phyloP scores from a whole-genome alignment of 1,140 invertebrate genomes.

The Meloidogyne floridensis region DNA sequence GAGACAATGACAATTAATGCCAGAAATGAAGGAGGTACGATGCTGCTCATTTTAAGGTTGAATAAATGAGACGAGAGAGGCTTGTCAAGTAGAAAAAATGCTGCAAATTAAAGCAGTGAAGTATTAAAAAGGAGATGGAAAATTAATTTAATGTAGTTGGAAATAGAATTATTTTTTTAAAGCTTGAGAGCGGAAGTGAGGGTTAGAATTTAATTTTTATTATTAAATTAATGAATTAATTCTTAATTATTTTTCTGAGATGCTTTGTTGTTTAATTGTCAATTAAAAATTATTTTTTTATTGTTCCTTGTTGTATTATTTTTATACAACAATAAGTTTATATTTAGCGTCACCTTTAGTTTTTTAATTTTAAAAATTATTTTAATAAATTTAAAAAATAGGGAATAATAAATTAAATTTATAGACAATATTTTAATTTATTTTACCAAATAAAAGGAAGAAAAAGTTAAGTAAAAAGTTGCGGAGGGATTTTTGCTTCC shows the following conservation, averaged over 20 bases:
- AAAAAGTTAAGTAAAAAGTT: background rate
- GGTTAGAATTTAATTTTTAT: background rate
- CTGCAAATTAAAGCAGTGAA: conserved; percentile 3
- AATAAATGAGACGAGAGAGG: background rate
- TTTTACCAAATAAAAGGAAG: background rate
- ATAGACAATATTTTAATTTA: background rate
- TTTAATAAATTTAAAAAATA: background rate
- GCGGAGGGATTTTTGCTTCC: background rate
- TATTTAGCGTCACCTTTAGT: too few relatives aligned
- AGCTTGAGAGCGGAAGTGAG: background rate
- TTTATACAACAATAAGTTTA: too few relatives aligned
- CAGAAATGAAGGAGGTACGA: background rate
- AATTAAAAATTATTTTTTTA: too few relatives aligned
- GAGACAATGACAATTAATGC: background rate
- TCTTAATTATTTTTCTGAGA: too few relatives aligned
- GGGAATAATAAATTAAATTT: background rate
- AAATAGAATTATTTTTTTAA: background rate
- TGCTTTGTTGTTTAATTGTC: too few relatives aligned
- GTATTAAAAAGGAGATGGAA: background rate
- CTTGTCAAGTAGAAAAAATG: background rate
- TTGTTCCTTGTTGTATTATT: too few relatives aligned
- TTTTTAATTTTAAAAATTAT: too few relatives aligned
- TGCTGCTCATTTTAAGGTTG: background rate
- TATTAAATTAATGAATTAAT: background rate
- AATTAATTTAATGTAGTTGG: background rate